A percentile compares a stretch with the other conserved stretches of the same genome.
phyloP scores from a whole-genome alignment of 2,888 invertebrate species.

The Stenchaetothrips biformis region DNA sequence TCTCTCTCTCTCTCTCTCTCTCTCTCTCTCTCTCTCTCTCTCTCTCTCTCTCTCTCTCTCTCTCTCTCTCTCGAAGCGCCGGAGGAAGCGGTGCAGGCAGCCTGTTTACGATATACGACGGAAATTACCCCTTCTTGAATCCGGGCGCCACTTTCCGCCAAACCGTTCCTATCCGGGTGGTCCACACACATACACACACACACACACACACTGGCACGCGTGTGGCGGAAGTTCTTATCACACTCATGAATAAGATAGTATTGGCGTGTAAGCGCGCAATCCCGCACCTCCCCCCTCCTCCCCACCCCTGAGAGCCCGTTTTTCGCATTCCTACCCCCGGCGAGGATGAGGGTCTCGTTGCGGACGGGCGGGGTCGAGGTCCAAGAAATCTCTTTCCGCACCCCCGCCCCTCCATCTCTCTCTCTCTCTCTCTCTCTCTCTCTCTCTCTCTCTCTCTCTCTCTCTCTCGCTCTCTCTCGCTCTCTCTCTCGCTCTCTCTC shows the following conservation, averaged over 20 bases:
- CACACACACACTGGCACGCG: not conserved
- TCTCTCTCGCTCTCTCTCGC: not conserved
- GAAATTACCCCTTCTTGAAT: too few relatives aligned
- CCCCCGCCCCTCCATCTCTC: too few relatives aligned
- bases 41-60: too few relatives aligned
- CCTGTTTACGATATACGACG: too few relatives aligned
- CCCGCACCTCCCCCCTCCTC: not conserved
- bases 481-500: not conserved
- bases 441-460: not conserved
- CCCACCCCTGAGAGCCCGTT: not conserved
- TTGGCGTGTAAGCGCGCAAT: slow-evolving; percentile 11
- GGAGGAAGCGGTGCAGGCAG: too few relatives aligned
- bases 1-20: too few relatives aligned
- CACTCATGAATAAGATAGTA: slow-evolving; percentile 23
- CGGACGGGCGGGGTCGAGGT: too few relatives aligned
- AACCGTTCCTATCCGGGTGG: not conserved
- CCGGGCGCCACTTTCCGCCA: too few relatives aligned
- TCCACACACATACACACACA: not conserved
- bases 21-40: too few relatives aligned
- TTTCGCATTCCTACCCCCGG: not conserved
- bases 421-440: not conserved
- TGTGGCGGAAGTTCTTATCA: slow-evolving; percentile 17
- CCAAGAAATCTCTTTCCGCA: too few relatives aligned
- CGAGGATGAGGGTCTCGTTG: too few relatives aligned
- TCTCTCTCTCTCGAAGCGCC: too few relatives aligned